Conservation (phyloP, 2,113 vertebrate genomes). For the Hemichromis elongatus region DNA sequence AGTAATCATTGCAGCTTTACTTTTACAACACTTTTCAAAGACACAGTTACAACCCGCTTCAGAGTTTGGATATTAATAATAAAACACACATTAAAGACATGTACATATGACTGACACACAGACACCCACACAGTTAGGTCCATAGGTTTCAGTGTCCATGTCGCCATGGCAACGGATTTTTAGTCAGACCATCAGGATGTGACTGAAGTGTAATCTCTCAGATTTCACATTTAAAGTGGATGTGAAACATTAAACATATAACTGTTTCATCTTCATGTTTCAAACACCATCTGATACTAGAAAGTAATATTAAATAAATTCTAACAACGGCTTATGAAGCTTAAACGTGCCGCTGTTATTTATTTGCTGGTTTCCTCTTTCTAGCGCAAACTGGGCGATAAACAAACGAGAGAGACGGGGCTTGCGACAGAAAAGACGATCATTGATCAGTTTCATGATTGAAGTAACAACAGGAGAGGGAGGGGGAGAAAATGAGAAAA, state of each 20-base stretch:
- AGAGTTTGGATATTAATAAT: rapidly evolving
- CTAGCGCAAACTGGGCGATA: too few relatives aligned
- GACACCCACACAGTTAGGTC: background rate
- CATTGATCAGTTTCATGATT: too few relatives aligned
- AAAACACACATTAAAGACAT: background rate
- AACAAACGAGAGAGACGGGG: too few relatives aligned
- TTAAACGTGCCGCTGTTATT: too few relatives aligned
- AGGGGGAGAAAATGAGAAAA: too few relatives aligned
- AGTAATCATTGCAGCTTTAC: background rate
- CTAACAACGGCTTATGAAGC: too few relatives aligned
- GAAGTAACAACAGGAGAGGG: too few relatives aligned
- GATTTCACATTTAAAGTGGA: background rate
- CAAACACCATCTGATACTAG: too few relatives aligned
- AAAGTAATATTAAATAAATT: too few relatives aligned
- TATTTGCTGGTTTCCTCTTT: too few relatives aligned
- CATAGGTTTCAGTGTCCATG: background rate
- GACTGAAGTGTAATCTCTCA: background rate
- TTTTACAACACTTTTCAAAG: background rate
- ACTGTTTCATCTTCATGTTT: too few relatives aligned
- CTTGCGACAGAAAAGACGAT: too few relatives aligned
- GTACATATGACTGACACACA: background rate
- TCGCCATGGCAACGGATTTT: background rate
- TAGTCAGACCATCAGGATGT: background rate
- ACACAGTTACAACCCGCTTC: background rate
- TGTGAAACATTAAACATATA: background rate